Conservation (phyloP, 1,140 invertebrate genomes). For the Diplogasteroides magnus region DNA sequence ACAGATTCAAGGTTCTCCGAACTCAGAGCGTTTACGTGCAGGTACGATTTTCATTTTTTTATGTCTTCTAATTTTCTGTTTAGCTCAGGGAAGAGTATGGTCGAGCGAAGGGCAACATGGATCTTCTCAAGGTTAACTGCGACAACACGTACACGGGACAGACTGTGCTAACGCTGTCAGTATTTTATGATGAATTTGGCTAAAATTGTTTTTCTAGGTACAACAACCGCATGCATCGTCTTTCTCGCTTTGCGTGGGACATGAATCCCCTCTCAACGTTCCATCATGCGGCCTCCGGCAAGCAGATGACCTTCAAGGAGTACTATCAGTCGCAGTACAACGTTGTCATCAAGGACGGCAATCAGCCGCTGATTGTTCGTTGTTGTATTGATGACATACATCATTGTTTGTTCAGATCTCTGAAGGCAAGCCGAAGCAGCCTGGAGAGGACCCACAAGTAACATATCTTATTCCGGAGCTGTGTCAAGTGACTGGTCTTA, state of each 20-base stretch:
- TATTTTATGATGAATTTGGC: background rate
- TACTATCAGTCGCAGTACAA: slow-evolving; percentile 19
- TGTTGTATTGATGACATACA: background rate
- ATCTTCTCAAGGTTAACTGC: slow-evolving; percentile 8
- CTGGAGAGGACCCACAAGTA: slow-evolving; percentile 23
- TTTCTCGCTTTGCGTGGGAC: slow-evolving; percentile 6
- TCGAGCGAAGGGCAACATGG: background rate
- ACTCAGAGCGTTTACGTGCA: slow-evolving; percentile 6
- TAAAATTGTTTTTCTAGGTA: slow-evolving; percentile 4
- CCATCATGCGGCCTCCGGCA: slow-evolving; percentile 13
- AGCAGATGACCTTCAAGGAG: slow-evolving; percentile 8
- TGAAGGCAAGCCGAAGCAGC: slow-evolving; percentile 30
- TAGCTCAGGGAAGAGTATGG: slow-evolving; percentile 14
- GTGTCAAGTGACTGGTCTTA: slow-evolving; percentile 13
- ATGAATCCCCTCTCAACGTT: slow-evolving; percentile 13
- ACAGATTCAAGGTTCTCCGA: slow-evolving; percentile 24
- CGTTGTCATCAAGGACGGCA: background rate
- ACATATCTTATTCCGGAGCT: slow-evolving; percentile 25
- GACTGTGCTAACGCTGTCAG: slow-evolving; percentile 12
- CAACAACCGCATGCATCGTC: slow-evolving; percentile 22
- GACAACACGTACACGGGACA: slow-evolving; percentile 12
- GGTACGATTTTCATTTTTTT: background rate
- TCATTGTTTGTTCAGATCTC: slow-evolving; percentile 11
- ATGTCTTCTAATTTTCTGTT: too few relatives aligned
- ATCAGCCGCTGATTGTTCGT: slow-evolving; percentile 22